A percentile compares a stretch with the other conserved stretches of the same genome.
Conservation (phyloP, 2,113 vertebrate genomes). For the Tychaedon coryphoeus region DNA sequence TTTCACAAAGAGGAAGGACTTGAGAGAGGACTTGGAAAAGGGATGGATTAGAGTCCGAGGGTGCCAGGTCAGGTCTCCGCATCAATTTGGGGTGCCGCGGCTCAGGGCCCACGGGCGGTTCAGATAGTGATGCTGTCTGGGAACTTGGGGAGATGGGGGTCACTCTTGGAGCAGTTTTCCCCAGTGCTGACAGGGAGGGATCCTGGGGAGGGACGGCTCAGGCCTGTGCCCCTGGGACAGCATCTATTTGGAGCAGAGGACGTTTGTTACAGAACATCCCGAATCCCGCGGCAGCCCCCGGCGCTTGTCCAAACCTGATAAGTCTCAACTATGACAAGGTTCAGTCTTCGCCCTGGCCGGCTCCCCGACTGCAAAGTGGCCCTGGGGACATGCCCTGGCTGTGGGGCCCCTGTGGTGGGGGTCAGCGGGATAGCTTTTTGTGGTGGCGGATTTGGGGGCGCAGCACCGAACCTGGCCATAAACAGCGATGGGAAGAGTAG, state of each 20-base stretch:
- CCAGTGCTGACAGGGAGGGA: rapidly evolving
- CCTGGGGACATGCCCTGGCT: rapidly evolving
- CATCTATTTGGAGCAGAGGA: constrained; percentile 43
- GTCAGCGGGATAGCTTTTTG: not conserved
- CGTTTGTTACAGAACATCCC: constrained; percentile 45
- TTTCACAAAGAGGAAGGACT: constrained; percentile 11
- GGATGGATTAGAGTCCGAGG: not conserved
- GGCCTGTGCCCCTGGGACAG: not conserved
- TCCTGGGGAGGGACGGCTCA: not conserved
- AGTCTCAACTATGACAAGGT: constrained; percentile 56
- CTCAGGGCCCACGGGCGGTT: rapidly evolving
- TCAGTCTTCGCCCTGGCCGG: not conserved
- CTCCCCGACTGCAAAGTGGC: not conserved
- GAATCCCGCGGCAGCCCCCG: not conserved
- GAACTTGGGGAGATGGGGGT: not conserved
- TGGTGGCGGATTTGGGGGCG: rapidly evolving
- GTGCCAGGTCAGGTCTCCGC: not conserved
- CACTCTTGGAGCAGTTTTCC: not conserved
- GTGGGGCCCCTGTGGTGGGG: not conserved
- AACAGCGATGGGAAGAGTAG: not conserved
- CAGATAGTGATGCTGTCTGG: rapidly evolving
- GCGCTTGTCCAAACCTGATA: constrained; percentile 56
- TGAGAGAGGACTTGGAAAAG: not conserved
- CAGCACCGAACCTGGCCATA: not conserved
- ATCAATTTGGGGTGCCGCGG: not conserved